Evolutionary conservation across 2,113 vertebrate species (phyloP).

Genomic region (Petroica traversi): DNA sequence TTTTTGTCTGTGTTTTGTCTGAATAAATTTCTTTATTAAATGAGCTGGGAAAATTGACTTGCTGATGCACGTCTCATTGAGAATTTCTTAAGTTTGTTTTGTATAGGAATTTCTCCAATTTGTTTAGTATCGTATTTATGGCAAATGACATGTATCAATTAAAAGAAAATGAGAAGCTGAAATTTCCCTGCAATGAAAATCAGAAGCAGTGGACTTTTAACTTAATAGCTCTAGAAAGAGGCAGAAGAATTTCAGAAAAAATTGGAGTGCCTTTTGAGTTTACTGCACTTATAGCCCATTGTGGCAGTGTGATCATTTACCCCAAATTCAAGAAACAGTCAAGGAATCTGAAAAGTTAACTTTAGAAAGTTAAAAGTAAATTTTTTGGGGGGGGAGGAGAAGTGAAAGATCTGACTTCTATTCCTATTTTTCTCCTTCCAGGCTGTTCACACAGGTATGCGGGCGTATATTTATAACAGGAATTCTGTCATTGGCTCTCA

Average conservation of each 20-base stretch:
- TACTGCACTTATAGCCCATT: neutral
- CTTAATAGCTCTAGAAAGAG: neutral
- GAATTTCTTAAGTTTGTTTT: neutral
- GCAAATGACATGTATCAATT: neutral
- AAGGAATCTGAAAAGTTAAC: neutral
- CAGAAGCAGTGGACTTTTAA: neutral
- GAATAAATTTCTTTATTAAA: neutral
- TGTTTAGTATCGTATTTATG: neutral
- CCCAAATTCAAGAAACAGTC: neutral
- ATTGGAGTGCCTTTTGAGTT: neutral
- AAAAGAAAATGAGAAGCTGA: neutral
- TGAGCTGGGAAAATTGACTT: neutral
- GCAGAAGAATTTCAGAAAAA: neutral
- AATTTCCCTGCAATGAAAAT: neutral
- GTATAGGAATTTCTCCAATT: neutral
- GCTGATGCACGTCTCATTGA: neutral
- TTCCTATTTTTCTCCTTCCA: constrained; percentile 13
- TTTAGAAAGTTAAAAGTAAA: neutral
- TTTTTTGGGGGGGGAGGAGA: rapidly evolving
- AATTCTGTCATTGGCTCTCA: constrained; percentile 90
- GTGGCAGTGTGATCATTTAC: neutral
- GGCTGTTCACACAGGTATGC: constrained; percentile 95
- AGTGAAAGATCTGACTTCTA: neutral
- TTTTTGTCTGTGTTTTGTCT: neutral
- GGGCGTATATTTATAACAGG: constrained; percentile 92